A percentile compares a stretch with the other conserved stretches of the same genome.
phyloP scores from a whole-genome alignment of 2,888 invertebrate genomes.

The Chaitophorus viminalis region DNA sequence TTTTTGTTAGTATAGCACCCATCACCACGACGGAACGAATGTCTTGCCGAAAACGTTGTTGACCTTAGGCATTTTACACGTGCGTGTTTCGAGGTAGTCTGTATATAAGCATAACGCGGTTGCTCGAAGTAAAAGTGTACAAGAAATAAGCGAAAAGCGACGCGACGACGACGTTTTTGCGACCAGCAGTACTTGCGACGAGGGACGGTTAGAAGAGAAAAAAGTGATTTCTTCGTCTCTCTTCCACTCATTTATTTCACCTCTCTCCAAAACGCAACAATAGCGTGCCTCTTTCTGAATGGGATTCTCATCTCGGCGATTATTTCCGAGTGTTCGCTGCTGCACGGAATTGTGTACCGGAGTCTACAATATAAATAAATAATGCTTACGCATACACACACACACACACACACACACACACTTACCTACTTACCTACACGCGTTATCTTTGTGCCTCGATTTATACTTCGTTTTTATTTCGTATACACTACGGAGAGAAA shows the following conservation, averaged over 20 bases:
- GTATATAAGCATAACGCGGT: no score
- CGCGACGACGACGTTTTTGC: neutral
- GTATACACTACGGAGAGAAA: no score
- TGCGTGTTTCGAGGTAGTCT: neutral
- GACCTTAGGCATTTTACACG: no score
- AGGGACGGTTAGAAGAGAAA: neutral
- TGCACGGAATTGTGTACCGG: neutral
- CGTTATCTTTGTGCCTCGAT: no score
- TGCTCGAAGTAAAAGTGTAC: neutral
- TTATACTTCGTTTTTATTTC: no score
- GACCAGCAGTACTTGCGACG: neutral
- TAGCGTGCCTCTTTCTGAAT: neutral
- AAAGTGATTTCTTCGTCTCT: neutral
- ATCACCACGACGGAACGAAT: no score
- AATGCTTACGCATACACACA: no score
- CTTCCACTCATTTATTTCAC: neutral
- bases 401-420: no score
- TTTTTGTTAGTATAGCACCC: no score
- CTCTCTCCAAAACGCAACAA: constrained; percentile 8
- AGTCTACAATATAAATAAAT: no score
- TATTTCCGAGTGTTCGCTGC: constrained; percentile 8
- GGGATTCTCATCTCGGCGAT: constrained; percentile 18
- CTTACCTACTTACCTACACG: no score
- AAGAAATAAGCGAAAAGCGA: neutral
- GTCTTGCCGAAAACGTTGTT: no score